Evolutionary conservation across 1,140 invertebrate species (phyloP).

Genomic region (Aphelinus certus): DNA sequence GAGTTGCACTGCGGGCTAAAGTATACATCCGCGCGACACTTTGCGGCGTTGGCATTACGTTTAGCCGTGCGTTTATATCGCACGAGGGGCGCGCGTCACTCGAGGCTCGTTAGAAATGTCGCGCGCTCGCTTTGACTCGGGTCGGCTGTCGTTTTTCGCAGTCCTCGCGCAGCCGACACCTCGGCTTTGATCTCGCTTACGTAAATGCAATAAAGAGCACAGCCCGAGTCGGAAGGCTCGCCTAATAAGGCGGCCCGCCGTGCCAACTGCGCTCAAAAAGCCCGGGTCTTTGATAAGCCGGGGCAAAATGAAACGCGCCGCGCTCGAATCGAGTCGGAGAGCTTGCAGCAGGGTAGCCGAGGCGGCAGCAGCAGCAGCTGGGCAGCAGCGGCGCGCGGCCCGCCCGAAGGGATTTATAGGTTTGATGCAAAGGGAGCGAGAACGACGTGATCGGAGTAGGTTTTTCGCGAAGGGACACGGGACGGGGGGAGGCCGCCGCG

Average conservation of each 20-base stretch:
- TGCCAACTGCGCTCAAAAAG: neutral
- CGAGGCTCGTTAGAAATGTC: constrained; percentile 25
- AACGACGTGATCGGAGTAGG: constrained; percentile 37
- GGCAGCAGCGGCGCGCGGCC: too few relatives aligned
- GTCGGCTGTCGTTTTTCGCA: constrained; percentile 26
- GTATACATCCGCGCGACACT: too few relatives aligned
- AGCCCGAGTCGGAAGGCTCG: too few relatives aligned
- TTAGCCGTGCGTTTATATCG: too few relatives aligned
- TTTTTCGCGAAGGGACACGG: neutral
- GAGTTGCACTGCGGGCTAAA: too few relatives aligned
- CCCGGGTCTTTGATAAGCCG: neutral
- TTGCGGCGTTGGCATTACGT: too few relatives aligned
- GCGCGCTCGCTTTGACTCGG: constrained; percentile 40
- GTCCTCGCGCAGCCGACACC: too few relatives aligned
- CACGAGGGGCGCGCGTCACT: neutral
- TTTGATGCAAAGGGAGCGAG: constrained; percentile 10
- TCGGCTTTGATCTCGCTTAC: constrained; percentile 3
- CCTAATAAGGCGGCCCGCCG: neutral
- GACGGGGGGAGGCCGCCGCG: neutral
- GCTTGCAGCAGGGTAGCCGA: neutral
- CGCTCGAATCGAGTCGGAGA: constrained; percentile 14
- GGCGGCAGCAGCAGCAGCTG: neutral
- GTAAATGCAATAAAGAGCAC: neutral
- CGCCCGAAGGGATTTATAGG: constrained; percentile 18
- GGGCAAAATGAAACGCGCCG: constrained; percentile 40